Evolutionary conservation across 92 coral and sea anemone species (phyloP).

Genomic region (Bergia puertoricense): DNA sequence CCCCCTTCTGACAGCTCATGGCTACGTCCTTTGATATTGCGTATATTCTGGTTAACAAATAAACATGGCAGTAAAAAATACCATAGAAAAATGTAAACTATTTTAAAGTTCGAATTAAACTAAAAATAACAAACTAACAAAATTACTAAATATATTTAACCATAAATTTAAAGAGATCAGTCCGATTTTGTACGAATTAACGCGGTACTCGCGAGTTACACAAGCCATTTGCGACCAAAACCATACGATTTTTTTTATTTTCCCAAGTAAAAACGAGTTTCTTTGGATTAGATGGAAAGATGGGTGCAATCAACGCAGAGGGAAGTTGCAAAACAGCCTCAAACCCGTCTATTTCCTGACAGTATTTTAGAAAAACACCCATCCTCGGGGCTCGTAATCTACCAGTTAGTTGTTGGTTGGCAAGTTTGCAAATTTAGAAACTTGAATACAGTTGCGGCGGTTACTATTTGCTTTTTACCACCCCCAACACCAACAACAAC

Average conservation of each 20-base stretch:
- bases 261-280: slow-evolving; percentile 15
- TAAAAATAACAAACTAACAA: slow-evolving; percentile 4
- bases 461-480: no score
- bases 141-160: slow-evolving; percentile 3
- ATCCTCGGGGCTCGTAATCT: no score
- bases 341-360: no score
- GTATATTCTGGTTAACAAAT: not conserved
- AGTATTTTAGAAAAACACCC: no score
- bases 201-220: slow-evolving; percentile 18
- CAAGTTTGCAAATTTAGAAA: no score
- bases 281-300: slow-evolving; percentile 16
- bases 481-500: no score
- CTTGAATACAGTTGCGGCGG: no score
- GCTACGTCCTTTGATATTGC: slow-evolving; percentile 4
- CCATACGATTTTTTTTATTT: slow-evolving; percentile 13
- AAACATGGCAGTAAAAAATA: not conserved
- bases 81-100: slow-evolving; percentile 5
- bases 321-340: no score
- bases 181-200: slow-evolving; percentile 7
- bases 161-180: slow-evolving; percentile 5
- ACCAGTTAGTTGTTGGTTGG: no score
- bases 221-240: slow-evolving; percentile 17
- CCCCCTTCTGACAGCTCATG: slow-evolving; percentile 4
- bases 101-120: slow-evolving; percentile 5
- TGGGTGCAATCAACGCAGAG: no score